phyloP scores from a whole-genome alignment of 2,113 vertebrate genomes.

The Dicrurus megarhynchus region DNA sequence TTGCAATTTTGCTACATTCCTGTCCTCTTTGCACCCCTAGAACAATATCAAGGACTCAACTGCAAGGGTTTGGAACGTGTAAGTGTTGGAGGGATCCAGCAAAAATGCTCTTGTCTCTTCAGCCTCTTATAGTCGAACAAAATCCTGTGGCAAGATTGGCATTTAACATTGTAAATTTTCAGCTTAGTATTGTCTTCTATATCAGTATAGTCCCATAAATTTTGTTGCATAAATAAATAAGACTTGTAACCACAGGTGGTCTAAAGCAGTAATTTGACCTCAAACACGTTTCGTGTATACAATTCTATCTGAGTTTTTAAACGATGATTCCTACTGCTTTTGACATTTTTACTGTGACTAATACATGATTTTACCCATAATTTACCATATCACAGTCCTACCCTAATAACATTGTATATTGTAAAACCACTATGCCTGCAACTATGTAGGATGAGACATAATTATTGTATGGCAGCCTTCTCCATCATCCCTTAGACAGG shows the following conservation, averaged over 20 bases:
- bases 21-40: not conserved
- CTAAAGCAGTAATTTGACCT: not conserved
- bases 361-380: not conserved
- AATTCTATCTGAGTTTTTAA: not conserved
- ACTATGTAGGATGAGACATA: not conserved
- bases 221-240: not conserved
- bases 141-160: not conserved
- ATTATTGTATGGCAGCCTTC: not conserved
- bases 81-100: not conserved
- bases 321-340: not conserved
- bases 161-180: not conserved
- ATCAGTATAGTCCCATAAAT: not conserved
- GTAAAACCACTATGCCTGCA: not conserved
- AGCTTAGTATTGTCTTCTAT: not conserved
- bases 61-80: rapidly evolving
- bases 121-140: not conserved
- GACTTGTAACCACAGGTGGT: not conserved
- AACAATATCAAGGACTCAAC: not conserved
- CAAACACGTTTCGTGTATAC: rapidly evolving
- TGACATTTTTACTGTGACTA: constrained; percentile 8
- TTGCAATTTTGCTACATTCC: not conserved
- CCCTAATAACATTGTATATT: not conserved
- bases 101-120: not conserved
- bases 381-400: not conserved
- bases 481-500: not conserved